Conservation (phyloP, 2,113 vertebrate genomes). For the Orcinus orca region DNA sequence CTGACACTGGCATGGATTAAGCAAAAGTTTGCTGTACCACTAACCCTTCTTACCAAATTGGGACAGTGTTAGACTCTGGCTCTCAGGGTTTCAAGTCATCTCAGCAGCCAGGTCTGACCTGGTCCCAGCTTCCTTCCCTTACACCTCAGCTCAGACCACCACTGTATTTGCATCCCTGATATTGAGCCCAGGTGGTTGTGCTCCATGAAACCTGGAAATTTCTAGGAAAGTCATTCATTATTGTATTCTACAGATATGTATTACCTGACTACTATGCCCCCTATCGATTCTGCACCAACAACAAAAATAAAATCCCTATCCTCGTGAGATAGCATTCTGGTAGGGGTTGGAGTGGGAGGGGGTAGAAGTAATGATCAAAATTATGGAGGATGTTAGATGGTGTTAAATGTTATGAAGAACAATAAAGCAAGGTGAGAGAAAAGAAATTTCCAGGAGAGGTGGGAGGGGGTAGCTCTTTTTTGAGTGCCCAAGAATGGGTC, state of each 20-base stretch:
- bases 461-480: rapidly evolving
- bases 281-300: neutral
- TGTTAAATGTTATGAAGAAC: neutral
- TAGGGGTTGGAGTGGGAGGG: rapidly evolving
- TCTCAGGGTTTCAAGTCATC: too few relatives aligned
- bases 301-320: neutral
- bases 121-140: neutral
- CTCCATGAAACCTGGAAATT: neutral
- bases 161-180: neutral
- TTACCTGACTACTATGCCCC: too few relatives aligned
- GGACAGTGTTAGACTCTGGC: neutral
- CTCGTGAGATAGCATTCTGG: rapidly evolving
- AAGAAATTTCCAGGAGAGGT: rapidly evolving
- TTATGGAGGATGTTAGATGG: rapidly evolving
- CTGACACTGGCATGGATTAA: neutral
- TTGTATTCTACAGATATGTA: neutral
- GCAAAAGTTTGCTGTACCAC: too few relatives aligned
- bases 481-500: rapidly evolving
- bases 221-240: neutral
- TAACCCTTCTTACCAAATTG: rapidly evolving
- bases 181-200: neutral
- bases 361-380: rapidly evolving
- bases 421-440: neutral
- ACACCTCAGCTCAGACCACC: rapidly evolving
- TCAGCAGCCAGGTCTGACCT: too few relatives aligned